Percentiles rank a stretch among this genome's conserved stretches.
Conservation (phyloP, 2,113 vertebrate species). For the Sander lucioperca region DNA sequence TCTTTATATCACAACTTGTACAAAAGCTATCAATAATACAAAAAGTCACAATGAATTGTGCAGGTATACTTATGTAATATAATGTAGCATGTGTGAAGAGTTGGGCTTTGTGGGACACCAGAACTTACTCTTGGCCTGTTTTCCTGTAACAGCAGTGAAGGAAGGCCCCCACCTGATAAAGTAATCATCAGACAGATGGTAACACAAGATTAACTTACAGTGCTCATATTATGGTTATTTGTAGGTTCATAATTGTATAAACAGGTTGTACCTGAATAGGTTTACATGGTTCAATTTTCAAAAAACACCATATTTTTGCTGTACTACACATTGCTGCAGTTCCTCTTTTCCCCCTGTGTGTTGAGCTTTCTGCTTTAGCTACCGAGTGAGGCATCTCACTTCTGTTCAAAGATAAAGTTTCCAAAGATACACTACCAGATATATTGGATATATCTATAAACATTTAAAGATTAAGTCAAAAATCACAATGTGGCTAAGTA, state of each 20-base stretch:
- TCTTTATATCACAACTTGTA: background rate
- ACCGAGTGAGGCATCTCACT: too few relatives aligned
- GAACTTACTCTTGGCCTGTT: constrained; percentile 18
- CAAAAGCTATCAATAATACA: background rate
- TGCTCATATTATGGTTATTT: too few relatives aligned
- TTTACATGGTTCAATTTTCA: too few relatives aligned
- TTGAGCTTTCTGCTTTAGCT: too few relatives aligned
- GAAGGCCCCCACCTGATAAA: constrained; percentile 36
- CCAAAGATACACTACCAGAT: background rate
- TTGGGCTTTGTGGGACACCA: background rate
- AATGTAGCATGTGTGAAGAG: background rate
- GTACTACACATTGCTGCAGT: too few relatives aligned
- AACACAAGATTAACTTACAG: background rate
- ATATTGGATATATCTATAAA: background rate
- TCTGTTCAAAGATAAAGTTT: background rate
- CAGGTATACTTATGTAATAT: background rate
- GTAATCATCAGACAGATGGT: constrained; percentile 36
- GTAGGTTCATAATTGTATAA: too few relatives aligned
- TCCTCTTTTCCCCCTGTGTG: too few relatives aligned
- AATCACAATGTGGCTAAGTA: background rate
- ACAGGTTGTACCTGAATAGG: too few relatives aligned
- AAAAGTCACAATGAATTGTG: background rate
- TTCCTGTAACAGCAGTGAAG: constrained; percentile 18
- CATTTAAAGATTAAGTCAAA: background rate
- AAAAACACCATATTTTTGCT: too few relatives aligned